Percentiles rank a stretch among this genome's conserved stretches.
Evolutionary conservation across 2,113 vertebrate genomes (phyloP).

Genomic region (Polypterus bichir): DNA sequence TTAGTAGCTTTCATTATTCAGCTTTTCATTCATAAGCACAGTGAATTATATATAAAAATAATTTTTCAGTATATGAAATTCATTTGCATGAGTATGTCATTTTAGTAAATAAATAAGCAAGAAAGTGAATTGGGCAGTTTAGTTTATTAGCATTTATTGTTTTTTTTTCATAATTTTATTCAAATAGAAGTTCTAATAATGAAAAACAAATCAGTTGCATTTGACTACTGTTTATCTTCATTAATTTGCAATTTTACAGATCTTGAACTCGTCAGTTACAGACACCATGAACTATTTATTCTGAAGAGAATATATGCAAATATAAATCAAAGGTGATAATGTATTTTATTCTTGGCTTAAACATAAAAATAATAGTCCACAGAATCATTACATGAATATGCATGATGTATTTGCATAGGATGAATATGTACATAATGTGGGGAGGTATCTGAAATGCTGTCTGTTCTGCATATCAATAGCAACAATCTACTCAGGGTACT

Average conservation of each 20-base stretch:
- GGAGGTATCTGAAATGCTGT: neutral
- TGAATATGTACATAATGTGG: neutral
- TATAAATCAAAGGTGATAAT: neutral
- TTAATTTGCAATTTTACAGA: neutral
- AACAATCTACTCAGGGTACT: neutral
- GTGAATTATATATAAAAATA: no score
- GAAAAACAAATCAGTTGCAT: neutral
- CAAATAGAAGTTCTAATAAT: neutral
- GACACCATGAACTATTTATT: neutral
- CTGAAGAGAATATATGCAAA: slow-evolving; percentile 2
- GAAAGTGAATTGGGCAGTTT: no score
- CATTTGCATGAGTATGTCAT: no score
- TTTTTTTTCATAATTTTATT: no score
- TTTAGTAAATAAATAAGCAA: no score
- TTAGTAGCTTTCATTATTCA: no score
- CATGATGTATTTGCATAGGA: slow-evolving; percentile 1
- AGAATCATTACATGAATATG: neutral
- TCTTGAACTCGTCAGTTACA: neutral
- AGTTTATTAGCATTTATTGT: no score
- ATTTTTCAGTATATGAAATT: no score
- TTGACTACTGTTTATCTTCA: neutral
- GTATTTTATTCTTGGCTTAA: neutral
- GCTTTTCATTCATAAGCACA: no score
- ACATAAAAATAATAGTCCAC: neutral
- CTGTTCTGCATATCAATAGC: neutral